Evolutionary conservation across 2,888 invertebrate species (phyloP).

Genomic region (Drosophila koepferae): DNA sequence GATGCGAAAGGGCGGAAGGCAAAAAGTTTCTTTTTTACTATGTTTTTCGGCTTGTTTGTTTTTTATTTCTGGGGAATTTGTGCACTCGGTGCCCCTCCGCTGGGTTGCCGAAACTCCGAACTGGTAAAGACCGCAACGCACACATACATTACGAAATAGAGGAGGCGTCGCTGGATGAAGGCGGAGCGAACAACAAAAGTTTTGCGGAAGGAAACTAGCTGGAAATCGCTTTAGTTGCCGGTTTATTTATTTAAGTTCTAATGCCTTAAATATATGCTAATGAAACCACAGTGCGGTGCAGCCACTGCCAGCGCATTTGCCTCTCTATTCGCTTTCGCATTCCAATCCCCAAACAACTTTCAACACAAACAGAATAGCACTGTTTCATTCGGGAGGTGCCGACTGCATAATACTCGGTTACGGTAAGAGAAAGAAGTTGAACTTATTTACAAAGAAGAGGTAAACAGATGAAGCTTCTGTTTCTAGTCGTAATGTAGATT

Average conservation of each 20-base stretch:
- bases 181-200: constrained; percentile 42
- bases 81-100: constrained; percentile 14
- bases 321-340: neutral
- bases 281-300: constrained; percentile 70
- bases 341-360: neutral
- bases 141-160: constrained; percentile 19
- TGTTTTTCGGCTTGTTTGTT: constrained; percentile 27
- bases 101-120: constrained; percentile 27
- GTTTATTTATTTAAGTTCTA: constrained; percentile 75
- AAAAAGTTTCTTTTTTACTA: constrained; percentile 17
- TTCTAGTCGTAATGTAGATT: too few species aligned
- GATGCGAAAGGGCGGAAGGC: constrained; percentile 33
- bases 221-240: constrained; percentile 74
- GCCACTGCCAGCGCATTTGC: constrained; percentile 7
- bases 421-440: neutral
- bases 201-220: constrained; percentile 58
- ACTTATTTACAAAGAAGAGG: neutral
- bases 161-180: neutral
- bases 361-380: constrained; percentile 2
- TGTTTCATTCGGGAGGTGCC: neutral
- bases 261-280: constrained; percentile 72
- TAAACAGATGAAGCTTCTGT: too few species aligned
- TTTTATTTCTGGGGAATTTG: constrained; percentile 34
- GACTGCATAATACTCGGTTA: neutral
- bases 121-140: constrained; percentile 30